Evolutionary conservation across 2,888 invertebrate species (phyloP).

Genomic region (Pterostichus niger): DNA sequence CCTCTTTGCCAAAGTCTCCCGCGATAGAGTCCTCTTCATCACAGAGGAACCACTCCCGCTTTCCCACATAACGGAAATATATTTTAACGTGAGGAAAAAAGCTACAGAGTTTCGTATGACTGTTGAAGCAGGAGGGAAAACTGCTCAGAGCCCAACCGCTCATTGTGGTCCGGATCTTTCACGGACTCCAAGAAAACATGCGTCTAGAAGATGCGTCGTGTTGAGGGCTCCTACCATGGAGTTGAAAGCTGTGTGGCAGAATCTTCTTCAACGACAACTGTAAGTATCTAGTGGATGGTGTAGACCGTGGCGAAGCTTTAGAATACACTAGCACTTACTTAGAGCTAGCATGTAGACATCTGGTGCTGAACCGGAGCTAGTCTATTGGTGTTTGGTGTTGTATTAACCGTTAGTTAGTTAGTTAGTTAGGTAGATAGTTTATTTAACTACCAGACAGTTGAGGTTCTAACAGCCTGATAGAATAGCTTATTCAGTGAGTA

Average conservation of each 20-base stretch:
- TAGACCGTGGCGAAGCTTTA: conserved; percentile 15
- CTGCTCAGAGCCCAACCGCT: conserved; percentile 86
- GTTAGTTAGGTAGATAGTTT: no score
- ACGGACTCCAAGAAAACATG: conserved; percentile 82
- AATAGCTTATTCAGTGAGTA: no score
- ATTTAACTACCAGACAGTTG: no score
- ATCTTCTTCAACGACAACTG: conserved; percentile 92
- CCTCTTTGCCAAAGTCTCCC: conserved; percentile 91
- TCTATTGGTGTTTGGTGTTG: conserved; percentile 11
- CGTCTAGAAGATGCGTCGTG: conserved; percentile 85
- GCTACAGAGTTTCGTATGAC: conserved; percentile 92
- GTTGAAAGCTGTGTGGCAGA: conserved; percentile 94
- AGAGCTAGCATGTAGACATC: conserved; percentile 34
- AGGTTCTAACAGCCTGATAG: no score
- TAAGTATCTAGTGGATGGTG: conserved; percentile 77
- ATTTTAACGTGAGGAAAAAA: conserved; percentile 92
- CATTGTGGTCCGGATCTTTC: conserved; percentile 85
- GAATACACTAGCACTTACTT: conserved; percentile 24
- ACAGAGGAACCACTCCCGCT: conserved; percentile 92
- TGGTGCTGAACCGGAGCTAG: not conserved
- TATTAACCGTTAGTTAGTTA: no score
- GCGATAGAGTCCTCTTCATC: conserved; percentile 92
- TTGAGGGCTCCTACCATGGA: conserved; percentile 90
- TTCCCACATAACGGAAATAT: conserved; percentile 88
- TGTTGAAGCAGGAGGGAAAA: conserved; percentile 82